Base-by-base conservation (phyloP, 2,113 vertebrate species). In the Oryzias celebensis region DNA sequence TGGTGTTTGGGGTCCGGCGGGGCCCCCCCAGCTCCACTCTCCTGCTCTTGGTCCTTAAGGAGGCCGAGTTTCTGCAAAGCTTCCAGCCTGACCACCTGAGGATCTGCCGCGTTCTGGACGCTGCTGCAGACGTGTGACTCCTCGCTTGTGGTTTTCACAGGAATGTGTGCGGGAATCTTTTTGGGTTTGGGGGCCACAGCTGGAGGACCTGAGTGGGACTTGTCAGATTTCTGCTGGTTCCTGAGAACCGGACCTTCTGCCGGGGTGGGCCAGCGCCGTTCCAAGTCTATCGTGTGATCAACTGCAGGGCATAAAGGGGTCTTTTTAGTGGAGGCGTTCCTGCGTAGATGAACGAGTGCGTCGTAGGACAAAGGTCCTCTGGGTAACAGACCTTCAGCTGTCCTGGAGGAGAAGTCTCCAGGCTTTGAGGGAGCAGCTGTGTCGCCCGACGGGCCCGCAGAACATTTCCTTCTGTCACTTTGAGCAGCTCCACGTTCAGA, bases 21-120 rank as follows among this genome's bases (percentile, higher is more conserved):
- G 2, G 56, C 49, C 13, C 57, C 16, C 3, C 26, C 20, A 1
- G 1, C 26, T 6, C 73, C 42, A 7, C 74, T 18, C 7, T 79
- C 53, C 4, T 47, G 45, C 15, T 69, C 41, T 17, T 81, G 73
- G 45, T 88, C 90, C 68, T 90, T 91, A 0, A 93, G 77, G 22
- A 98, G 92, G 2, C 96, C 96, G 3, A 98, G 83, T 79, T 98
- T 98, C 68, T 91, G 84, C 73, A 98, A 59, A 0, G 97, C 96
- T 43, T 98, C 93, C 60, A 74, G 70, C 5, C 89, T 92, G 4
- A 94, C 93, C 15, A 76, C 90, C 54, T 93, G 1, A 0, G 78
- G 18, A 0, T 94, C 91, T 0, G 22, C 58, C 16, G 75, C 20
- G 28, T 79, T 62, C 48, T 65, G 80, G 43, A 83, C 59, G 28